phyloP scores from a whole-genome alignment of 2,113 vertebrate species.

The Muntiacus reevesi region DNA sequence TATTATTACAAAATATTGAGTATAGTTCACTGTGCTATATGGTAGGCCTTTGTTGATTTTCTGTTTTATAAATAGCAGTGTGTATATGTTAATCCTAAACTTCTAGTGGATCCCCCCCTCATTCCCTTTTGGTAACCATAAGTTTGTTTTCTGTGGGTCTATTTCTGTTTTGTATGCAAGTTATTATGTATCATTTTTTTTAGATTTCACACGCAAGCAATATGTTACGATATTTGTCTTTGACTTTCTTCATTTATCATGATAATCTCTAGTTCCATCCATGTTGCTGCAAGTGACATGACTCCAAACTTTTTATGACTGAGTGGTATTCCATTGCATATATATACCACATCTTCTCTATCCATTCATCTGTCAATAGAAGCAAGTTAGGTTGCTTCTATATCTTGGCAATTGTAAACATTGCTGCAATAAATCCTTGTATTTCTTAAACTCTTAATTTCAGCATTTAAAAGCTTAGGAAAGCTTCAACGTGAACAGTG shows the following conservation, averaged over 20 bases:
- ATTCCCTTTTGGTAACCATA: neutral
- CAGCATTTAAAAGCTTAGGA: neutral
- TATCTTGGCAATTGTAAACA: neutral
- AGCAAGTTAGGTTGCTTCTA: neutral
- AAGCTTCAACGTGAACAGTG: neutral
- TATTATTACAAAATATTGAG: neutral
- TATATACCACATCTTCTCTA: neutral
- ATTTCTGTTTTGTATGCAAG: neutral
- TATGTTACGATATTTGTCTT: neutral
- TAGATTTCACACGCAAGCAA: neutral
- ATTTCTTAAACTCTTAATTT: neutral
- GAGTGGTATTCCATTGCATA: neutral
- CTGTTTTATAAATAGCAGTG: neutral
- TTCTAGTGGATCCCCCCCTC: neutral
- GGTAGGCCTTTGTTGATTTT: neutral
- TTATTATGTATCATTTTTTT: neutral
- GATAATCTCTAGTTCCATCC: neutral
- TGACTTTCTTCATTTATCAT: neutral
- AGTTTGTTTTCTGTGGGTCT: neutral
- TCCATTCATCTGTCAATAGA: neutral
- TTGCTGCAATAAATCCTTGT: neutral
- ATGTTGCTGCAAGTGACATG: neutral
- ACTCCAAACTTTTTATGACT: neutral
- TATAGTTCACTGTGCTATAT: neutral
- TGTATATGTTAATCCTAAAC: neutral